Evolutionary conservation across 2,888 invertebrate species (phyloP).

Genomic region (Drosophila nigricruria): DNA sequence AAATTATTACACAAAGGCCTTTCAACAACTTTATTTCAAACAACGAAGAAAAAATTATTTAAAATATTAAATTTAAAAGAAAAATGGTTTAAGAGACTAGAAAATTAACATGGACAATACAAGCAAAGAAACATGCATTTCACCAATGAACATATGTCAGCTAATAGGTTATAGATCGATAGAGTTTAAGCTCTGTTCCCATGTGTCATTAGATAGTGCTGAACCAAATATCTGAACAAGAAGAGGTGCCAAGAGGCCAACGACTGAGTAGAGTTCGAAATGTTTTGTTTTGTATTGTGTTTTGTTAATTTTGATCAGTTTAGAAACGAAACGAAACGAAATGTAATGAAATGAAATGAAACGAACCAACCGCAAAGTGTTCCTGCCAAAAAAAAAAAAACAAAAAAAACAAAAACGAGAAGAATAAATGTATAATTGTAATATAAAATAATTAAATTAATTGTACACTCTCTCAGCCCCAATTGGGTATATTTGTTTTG

Average conservation of each 20-base stretch:
- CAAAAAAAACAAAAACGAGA: neutral
- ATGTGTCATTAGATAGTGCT: slow-evolving; percentile 23
- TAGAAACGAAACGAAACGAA: slow-evolving; percentile 33
- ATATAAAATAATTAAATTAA: slow-evolving; percentile 29
- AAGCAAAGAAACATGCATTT: slow-evolving; percentile 41
- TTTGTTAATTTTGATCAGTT: slow-evolving; percentile 57
- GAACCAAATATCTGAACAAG: slow-evolving; percentile 54
- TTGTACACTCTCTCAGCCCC: slow-evolving; percentile 27
- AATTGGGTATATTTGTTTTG: slow-evolving; percentile 17
- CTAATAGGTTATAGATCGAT: slow-evolving; percentile 23
- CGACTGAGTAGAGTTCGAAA: slow-evolving; percentile 44
- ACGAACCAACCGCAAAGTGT: slow-evolving; percentile 62
- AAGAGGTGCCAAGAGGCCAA: slow-evolving; percentile 37
- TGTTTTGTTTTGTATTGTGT: slow-evolving; percentile 37
- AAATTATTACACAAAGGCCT: slow-evolving; percentile 33
- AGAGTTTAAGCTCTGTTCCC: slow-evolving; percentile 32
- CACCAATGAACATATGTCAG: slow-evolving; percentile 18
- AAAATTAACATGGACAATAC: slow-evolving; percentile 57
- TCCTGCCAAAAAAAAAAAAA: slow-evolving; percentile 47
- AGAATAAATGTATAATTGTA: slow-evolving; percentile 17
- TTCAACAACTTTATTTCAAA: slow-evolving; percentile 37
- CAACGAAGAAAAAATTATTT: slow-evolving; percentile 31
- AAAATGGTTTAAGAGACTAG: slow-evolving; percentile 42
- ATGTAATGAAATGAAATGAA: slow-evolving; percentile 12
- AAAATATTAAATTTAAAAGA: neutral